Evolutionary conservation across 1,140 invertebrate genomes (phyloP).

Genomic region (Drosophila pectinifera): DNA sequence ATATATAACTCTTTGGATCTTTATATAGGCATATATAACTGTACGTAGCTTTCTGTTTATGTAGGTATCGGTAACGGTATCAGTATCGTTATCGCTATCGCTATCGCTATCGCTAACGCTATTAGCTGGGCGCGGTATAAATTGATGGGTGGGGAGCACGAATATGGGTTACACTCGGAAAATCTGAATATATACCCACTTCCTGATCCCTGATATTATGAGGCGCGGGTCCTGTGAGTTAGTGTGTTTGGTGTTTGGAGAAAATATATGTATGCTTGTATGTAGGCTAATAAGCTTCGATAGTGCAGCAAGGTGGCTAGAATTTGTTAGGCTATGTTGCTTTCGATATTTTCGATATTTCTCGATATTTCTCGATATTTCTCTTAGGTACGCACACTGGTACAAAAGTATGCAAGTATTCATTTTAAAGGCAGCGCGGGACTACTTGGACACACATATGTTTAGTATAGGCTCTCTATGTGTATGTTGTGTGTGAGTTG

Average conservation of each 20-base stretch:
- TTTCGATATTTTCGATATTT: constrained; percentile 23
- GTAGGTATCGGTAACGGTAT: constrained; percentile 16
- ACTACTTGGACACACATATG: constrained; percentile 72
- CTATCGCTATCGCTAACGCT: constrained; percentile 43
- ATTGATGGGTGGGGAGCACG: constrained; percentile 10
- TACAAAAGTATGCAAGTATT: constrained; percentile 80
- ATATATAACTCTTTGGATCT: constrained; percentile 54
- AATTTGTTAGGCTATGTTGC: constrained; percentile 30
- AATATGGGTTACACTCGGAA: not conserved
- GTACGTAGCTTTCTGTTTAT: constrained; percentile 33
- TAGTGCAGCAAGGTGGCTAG: constrained; percentile 57
- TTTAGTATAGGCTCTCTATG: constrained; percentile 45
- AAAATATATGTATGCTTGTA: constrained; percentile 20
- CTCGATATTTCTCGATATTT: constrained; percentile 38
- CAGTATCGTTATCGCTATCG: constrained; percentile 19
- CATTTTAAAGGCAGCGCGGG: constrained; percentile 75
- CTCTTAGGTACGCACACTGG: constrained; percentile 76
- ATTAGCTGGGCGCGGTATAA: constrained; percentile 32
- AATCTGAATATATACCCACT: not conserved
- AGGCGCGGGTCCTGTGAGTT: constrained; percentile 4
- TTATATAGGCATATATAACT: constrained; percentile 38
- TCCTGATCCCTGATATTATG: constrained; percentile 20
- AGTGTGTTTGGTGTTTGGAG: constrained; percentile 1
- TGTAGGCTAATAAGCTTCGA: constrained; percentile 59
- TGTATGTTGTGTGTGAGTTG: constrained; percentile 49